phyloP scores from a whole-genome alignment of 2,888 invertebrate genomes.

The Scaptodrosophila latifasciaeformis region DNA sequence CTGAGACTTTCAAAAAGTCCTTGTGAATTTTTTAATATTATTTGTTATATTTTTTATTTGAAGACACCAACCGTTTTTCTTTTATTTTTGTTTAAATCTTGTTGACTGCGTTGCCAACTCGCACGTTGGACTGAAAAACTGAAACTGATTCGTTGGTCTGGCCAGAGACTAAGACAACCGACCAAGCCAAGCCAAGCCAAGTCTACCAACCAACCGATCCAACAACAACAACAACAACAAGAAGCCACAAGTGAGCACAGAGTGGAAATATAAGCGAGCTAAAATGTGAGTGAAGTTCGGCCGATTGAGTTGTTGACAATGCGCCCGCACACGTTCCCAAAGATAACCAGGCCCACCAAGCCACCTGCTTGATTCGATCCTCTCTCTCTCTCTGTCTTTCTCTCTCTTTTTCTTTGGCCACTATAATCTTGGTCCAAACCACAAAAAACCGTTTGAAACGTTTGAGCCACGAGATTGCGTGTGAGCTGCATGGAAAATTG shows the following conservation, averaged over 20 bases:
- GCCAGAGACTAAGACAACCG: constrained; percentile 61
- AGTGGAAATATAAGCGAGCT: constrained; percentile 13
- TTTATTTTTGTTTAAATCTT: too few relatives aligned
- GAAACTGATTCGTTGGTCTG: constrained; percentile 68
- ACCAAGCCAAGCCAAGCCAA: constrained; percentile 8
- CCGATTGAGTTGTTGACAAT: constrained; percentile 10
- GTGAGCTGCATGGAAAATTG: constrained; percentile 66
- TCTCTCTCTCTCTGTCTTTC: too few relatives aligned
- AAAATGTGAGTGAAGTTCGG: constrained; percentile 38
- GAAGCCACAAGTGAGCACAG: constrained; percentile 4
- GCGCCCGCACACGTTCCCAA: too few relatives aligned
- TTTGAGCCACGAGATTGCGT: constrained; percentile 20
- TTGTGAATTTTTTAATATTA: too few relatives aligned
- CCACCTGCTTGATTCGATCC: too few relatives aligned
- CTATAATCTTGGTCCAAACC: constrained; percentile 21
- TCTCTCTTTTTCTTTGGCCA: too few relatives aligned
- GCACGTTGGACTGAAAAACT: constrained; percentile 74
- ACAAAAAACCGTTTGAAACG: constrained; percentile 6
- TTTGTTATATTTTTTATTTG: too few relatives aligned
- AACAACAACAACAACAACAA: constrained; percentile 21
- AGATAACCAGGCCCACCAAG: too few relatives aligned
- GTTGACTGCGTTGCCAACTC: constrained; percentile 63
- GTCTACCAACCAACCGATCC: constrained; percentile 14
- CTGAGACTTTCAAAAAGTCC: too few relatives aligned
- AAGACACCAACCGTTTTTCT: too few relatives aligned